Evolutionary conservation across 1,140 invertebrate species (phyloP).

Genomic region (Copidosoma floridanum): DNA sequence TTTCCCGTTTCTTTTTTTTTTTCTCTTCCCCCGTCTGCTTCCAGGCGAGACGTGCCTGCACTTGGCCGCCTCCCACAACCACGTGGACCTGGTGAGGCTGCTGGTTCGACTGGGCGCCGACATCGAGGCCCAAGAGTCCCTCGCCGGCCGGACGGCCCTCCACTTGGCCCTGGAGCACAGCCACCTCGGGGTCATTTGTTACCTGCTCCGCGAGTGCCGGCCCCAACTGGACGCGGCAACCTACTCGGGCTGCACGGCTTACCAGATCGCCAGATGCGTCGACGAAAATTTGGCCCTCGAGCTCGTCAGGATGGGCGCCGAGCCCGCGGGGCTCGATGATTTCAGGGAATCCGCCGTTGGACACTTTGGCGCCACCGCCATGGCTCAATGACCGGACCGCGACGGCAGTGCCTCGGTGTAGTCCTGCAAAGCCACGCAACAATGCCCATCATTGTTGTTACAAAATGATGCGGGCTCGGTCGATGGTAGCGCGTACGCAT

Average conservation of each 20-base stretch:
- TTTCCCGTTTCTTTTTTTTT: no score
- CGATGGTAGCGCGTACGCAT: no score
- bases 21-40: not conserved
- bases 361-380: no score
- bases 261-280: not conserved
- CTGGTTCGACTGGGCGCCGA: not conserved
- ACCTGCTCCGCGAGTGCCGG: not conserved
- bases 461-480: no score
- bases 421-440: no score
- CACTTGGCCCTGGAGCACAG: constrained; percentile 6
- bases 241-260: constrained; percentile 5
- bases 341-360: no score
- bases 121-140: not conserved
- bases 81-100: not conserved
- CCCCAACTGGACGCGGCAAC: not conserved
- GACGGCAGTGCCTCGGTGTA: no score
- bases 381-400: no score
- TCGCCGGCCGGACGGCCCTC: constrained; percentile 5
- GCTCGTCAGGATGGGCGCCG: not conserved
- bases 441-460: no score
- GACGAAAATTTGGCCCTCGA: not conserved
- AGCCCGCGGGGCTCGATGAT: not conserved
- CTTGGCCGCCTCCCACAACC: not conserved
- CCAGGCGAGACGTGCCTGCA: constrained; percentile 8
- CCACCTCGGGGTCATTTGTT: not conserved